Base-by-base conservation (phyloP, 2,113 vertebrate species). In the Rhadina sibilatrix region DNA sequence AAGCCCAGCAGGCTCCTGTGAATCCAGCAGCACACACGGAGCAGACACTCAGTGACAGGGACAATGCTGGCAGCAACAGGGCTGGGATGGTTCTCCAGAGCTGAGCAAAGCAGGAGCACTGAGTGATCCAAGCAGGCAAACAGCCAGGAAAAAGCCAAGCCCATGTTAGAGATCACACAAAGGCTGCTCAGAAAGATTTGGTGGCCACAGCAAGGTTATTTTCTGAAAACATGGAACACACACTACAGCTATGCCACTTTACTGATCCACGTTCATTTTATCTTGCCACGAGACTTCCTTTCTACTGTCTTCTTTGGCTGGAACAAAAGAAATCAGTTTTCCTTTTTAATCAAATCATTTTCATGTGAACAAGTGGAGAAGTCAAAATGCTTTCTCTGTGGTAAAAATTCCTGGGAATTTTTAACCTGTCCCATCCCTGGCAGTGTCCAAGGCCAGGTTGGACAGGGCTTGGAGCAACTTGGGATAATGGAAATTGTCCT, bases 271-370 rank as follows among this genome's bases (percentile, higher is more conserved):
- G 90, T 56, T 96, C 94, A 94, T 85, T 97, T 96, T 95, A 92
- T 97, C 96, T 97, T 97, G 97, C 93, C 96, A 71, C 71, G 96
- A 46, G 92, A 89, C 75, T 60, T 97, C 97, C 93, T 95, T 89
- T 96, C 96, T 96, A 96, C 21, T 91, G 93, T 97, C 97, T 97
- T 97, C 97, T 96, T 96, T 35, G 40, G 97, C 97, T 98, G 97
- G 89, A 98, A 98, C 83, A 97, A 61, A 97, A 97, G 89, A 97
- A 92, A 96, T 21, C 94, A 23, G 9, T 93, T 95, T 77, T 84
- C 63, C 38, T 92, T 93, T 94, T 95, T 78, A 97, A 97, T 92
- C n/a, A 89, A 37, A 21, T 42, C 4, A 25, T 49, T 77, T 66
- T 80, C 2, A 1, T 60, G 49, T 30, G 23, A 78, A 64, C n/a